Evolutionary conservation across 2,888 invertebrate species (phyloP).

Genomic region (Himalopsyche anomala): DNA sequence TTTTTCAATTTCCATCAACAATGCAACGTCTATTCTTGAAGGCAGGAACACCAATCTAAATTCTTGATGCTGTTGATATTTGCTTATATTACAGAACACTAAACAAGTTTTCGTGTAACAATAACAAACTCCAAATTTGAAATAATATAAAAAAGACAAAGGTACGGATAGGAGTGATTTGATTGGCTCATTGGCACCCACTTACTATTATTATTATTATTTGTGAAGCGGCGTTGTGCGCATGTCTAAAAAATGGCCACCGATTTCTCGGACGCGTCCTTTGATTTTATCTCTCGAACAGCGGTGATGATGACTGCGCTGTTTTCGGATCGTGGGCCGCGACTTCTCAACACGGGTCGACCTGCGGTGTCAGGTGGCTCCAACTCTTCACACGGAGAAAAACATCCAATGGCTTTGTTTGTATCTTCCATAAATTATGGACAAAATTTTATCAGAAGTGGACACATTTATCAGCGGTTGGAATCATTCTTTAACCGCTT

Average conservation of each 20-base stretch:
- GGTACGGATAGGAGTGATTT: conserved; percentile 14
- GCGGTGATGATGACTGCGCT: neutral
- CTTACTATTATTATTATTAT: conserved; percentile 40
- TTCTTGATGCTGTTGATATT: conserved; percentile 8
- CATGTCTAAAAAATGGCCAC: conserved; percentile 43
- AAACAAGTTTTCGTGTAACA: conserved; percentile 38
- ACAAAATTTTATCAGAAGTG: too few relatives aligned
- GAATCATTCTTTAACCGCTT: too few relatives aligned
- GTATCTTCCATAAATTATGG: too few relatives aligned
- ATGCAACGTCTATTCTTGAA: neutral
- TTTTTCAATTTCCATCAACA: conserved; percentile 22
- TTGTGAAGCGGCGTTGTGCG: conserved; percentile 40
- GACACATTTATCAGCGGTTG: too few relatives aligned
- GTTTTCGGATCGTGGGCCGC: conserved; percentile 29
- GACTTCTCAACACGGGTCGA: neutral
- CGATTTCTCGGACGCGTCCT: conserved; percentile 38
- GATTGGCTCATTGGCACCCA: conserved; percentile 40
- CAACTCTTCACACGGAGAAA: neutral
- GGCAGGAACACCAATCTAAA: neutral
- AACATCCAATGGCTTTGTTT: neutral
- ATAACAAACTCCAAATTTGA: conserved; percentile 28
- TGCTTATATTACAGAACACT: conserved; percentile 29
- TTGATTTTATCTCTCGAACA: conserved; percentile 39
- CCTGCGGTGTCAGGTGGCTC: neutral
- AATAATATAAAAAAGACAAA: conserved; percentile 9